Evolutionary conservation across 1,140 invertebrate species (phyloP).

Genomic region (Palaemon carinicauda): DNA sequence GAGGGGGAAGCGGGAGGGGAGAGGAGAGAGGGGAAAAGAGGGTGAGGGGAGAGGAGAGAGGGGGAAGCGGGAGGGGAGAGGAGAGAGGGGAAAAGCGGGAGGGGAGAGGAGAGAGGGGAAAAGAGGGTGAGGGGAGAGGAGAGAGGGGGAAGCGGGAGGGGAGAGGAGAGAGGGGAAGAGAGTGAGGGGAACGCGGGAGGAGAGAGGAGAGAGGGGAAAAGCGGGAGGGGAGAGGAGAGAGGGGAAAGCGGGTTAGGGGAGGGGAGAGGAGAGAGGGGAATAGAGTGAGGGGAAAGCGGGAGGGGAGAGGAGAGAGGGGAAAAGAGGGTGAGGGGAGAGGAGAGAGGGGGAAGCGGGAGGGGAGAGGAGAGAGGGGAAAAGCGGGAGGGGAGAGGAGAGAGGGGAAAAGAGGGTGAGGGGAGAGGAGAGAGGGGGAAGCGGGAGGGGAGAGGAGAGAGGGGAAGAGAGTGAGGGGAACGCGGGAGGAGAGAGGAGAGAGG

Average conservation of each 20-base stretch:
- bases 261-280: background rate
- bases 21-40: background rate
- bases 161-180: background rate
- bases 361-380: background rate
- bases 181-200: background rate
- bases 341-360: background rate
- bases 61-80: background rate
- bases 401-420: background rate
- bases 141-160: background rate
- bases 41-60: background rate
- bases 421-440: background rate
- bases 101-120: background rate
- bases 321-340: background rate
- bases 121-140: background rate
- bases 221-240: background rate
- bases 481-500: no score
- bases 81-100: background rate
- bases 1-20: background rate
- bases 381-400: background rate
- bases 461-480: background rate
- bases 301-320: no score
- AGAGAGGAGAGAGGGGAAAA: background rate
- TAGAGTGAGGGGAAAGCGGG: background rate
- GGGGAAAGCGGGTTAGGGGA: background rate
- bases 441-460: background rate